Percentiles rank a stretch among this genome's conserved stretches.
Conservation (phyloP, 2,797 vertebrate genomes). For the Phalanger gymnotis region DNA sequence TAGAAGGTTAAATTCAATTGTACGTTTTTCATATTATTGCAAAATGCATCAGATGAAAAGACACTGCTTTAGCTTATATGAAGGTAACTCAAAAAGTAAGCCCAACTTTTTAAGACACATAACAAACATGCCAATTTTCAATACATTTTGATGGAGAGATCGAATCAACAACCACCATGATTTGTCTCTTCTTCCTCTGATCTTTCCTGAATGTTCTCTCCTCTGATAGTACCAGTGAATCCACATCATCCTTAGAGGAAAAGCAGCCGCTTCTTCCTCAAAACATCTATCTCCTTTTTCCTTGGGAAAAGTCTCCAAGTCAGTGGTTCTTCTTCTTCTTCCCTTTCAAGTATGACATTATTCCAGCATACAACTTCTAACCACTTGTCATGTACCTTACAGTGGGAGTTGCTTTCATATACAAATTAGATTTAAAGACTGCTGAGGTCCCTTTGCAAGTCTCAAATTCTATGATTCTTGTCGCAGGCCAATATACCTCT, state of each 20-base stretch:
- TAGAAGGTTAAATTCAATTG: constrained; percentile 4
- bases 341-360: neutral
- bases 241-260: neutral
- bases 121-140: neutral
- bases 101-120: neutral
- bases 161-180: accelerated
- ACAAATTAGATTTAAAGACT: neutral
- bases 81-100: neutral
- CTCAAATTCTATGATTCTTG: neutral
- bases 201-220: neutral
- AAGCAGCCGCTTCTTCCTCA: neutral
- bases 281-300: neutral
- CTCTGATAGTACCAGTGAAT: neutral
- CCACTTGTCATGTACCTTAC: neutral
- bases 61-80: neutral
- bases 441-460: neutral
- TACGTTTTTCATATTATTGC: neutral
- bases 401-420: neutral
- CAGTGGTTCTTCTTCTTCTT: neutral
- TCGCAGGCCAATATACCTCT: neutral
- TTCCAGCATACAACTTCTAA: neutral
- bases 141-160: neutral
- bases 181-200: neutral
- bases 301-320: neutral
- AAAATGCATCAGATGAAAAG: neutral